phyloP scores from a whole-genome alignment of 1,140 invertebrate species.

The Pseudomyrmex sp. region DNA sequence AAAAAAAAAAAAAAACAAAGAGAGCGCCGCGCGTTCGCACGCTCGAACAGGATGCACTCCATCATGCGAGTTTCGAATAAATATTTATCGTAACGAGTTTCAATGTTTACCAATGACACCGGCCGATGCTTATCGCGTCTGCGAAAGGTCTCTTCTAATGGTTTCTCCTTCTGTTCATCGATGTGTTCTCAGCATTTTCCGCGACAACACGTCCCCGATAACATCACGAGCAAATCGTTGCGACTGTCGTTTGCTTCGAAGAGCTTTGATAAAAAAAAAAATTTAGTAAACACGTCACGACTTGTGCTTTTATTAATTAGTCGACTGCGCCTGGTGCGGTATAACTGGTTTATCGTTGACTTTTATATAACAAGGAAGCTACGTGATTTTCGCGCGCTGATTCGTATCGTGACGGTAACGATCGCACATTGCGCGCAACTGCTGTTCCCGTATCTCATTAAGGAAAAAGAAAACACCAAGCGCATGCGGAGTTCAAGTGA shows the following conservation, averaged over 20 bases:
- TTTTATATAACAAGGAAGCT: constrained; percentile 38
- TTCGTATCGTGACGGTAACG: constrained; percentile 48
- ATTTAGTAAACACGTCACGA: background rate
- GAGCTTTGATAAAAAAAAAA: constrained; percentile 17
- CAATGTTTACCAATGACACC: constrained; percentile 48
- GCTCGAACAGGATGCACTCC: constrained; percentile 39
- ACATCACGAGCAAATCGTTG: constrained; percentile 34
- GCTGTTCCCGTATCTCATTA: constrained; percentile 1
- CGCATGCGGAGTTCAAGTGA: background rate
- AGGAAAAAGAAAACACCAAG: background rate
- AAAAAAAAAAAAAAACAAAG: constrained; percentile 11
- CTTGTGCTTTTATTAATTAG: constrained; percentile 48
- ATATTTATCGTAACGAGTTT: constrained; percentile 53
- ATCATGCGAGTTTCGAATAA: constrained; percentile 39
- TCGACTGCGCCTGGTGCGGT: constrained; percentile 1
- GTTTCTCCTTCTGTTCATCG: background rate
- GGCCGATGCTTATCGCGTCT: constrained; percentile 19
- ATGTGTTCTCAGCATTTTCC: background rate
- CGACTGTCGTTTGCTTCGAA: constrained; percentile 3
- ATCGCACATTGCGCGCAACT: constrained; percentile 37
- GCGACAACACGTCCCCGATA: constrained; percentile 7
- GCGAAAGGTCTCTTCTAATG: constrained; percentile 30
- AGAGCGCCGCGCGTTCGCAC: background rate
- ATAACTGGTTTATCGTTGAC: constrained; percentile 36
- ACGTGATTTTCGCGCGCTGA: constrained; percentile 23